Percentiles rank a stretch among this genome's conserved stretches.
Evolutionary conservation across 1,140 invertebrate genomes (phyloP).

Genomic region (Sogatella furcifera): DNA sequence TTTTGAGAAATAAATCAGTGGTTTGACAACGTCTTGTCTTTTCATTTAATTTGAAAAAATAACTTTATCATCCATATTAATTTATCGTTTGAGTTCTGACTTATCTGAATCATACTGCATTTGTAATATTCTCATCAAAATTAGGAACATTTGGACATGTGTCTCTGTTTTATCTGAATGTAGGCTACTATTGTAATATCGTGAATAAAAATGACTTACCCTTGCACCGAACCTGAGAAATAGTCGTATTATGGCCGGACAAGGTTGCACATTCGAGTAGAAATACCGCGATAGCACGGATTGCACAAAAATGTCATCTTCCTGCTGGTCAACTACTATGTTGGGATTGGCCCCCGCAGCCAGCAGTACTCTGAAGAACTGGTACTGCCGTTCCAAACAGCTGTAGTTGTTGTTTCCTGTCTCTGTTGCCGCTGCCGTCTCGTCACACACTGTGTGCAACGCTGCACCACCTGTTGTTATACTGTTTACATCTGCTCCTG

Average conservation of each 20-base stretch:
- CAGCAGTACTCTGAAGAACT: slow-evolving; percentile 51
- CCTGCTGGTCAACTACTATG: slow-evolving; percentile 59
- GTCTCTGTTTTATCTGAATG: no score
- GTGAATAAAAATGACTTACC: slow-evolving; percentile 31
- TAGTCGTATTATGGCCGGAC: slow-evolving; percentile 53
- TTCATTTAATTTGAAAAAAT: no score
- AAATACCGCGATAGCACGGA: slow-evolving; percentile 76
- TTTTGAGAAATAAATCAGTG: no score
- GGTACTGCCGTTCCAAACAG: no score
- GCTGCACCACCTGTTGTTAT: slow-evolving; percentile 76
- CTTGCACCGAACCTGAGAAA: slow-evolving; percentile 69
- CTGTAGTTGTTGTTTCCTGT: slow-evolving; percentile 21
- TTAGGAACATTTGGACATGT: no score
- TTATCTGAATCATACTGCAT: no score
- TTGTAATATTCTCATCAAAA: no score
- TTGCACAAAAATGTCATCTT: slow-evolving; percentile 47
- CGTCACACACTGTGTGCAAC: slow-evolving; percentile 75
- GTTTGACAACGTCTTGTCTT: no score
- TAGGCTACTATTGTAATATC: no score
- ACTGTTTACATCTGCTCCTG: slow-evolving; percentile 69
- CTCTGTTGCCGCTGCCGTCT: slow-evolving; percentile 60
- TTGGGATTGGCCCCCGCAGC: slow-evolving; percentile 69
- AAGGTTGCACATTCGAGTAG: slow-evolving; percentile 58
- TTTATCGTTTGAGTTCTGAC: no score
- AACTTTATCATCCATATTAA: no score